Evolutionary conservation across 2,113 vertebrate species (phyloP).

Genomic region (Catharus bicknelli): DNA sequence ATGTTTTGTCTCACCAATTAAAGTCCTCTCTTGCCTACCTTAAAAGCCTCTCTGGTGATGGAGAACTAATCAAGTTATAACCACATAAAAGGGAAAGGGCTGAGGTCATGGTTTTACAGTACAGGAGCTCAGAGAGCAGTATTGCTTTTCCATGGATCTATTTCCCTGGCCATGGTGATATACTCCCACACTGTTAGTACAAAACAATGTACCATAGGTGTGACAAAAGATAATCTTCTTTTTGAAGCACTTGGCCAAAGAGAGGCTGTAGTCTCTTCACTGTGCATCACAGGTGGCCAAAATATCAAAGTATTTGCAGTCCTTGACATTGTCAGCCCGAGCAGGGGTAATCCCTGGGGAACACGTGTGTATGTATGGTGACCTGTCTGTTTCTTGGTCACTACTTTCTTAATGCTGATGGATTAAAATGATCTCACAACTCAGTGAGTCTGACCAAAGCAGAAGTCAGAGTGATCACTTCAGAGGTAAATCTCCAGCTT

Average conservation of each 20-base stretch:
- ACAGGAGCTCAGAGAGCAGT: not conserved
- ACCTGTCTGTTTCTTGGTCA: not conserved
- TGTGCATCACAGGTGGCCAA: accelerated
- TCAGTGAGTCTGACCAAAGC: not conserved
- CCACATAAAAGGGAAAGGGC: not conserved
- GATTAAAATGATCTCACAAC: not conserved
- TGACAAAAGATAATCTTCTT: not conserved
- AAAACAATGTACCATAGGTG: not conserved
- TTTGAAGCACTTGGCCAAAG: not conserved
- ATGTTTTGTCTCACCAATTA: not conserved
- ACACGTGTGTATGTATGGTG: accelerated
- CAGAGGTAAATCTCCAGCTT: not conserved
- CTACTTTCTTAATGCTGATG: not conserved
- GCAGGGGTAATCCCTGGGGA: not conserved
- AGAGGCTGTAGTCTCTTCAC: not conserved
- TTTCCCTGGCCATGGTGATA: not conserved
- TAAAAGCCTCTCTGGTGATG: not conserved
- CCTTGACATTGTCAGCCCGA: not conserved
- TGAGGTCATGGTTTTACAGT: not conserved
- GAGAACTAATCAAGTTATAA: constrained; percentile 16
- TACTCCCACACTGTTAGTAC: not conserved
- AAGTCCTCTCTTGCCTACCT: not conserved
- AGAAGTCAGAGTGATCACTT: not conserved
- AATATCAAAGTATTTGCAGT: not conserved
- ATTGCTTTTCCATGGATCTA: not conserved